phyloP scores from a whole-genome alignment of 2,113 vertebrate genomes.

The Salvelinus alpinus region DNA sequence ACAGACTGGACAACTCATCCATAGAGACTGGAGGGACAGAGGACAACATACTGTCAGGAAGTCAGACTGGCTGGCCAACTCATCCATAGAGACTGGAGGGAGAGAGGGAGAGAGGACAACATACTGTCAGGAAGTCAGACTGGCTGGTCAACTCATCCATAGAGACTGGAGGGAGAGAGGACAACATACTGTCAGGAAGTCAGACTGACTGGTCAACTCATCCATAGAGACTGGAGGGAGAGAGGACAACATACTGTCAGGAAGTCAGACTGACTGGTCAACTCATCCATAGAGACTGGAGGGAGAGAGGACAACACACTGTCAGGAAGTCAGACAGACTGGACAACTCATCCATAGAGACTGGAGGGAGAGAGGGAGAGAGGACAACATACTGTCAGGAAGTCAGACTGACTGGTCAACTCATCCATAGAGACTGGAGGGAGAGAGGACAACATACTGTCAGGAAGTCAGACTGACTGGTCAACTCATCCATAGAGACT shows the following conservation, averaged over 20 bases:
- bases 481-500: conserved; percentile 83
- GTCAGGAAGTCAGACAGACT: conserved; percentile 82
- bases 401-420: too few species aligned
- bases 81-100: conserved; percentile 76
- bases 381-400: too few species aligned
- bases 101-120: conserved; percentile 86
- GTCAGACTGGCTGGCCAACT: conserved; percentile 85
- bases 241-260: conserved; percentile 78
- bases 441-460: conserved; percentile 82
- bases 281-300: too few species aligned
- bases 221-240: conserved; percentile 58
- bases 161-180: too few species aligned
- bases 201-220: conserved; percentile 79
- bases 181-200: conserved; percentile 87
- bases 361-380: too few species aligned
- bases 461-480: conserved; percentile 86
- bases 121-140: conserved; percentile 86
- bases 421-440: too few species aligned
- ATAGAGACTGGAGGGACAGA: conserved; percentile 44
- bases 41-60: conserved; percentile 87
- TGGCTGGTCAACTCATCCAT: conserved; percentile 76
- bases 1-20: too few species aligned
- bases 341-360: conserved; percentile 57
- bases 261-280: conserved; percentile 88
- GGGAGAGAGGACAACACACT: too few species aligned